Percentiles rank a stretch among this genome's conserved stretches.
Evolutionary conservation across 2,888 invertebrate genomes (phyloP).

Genomic region (Dryobota labecula): DNA sequence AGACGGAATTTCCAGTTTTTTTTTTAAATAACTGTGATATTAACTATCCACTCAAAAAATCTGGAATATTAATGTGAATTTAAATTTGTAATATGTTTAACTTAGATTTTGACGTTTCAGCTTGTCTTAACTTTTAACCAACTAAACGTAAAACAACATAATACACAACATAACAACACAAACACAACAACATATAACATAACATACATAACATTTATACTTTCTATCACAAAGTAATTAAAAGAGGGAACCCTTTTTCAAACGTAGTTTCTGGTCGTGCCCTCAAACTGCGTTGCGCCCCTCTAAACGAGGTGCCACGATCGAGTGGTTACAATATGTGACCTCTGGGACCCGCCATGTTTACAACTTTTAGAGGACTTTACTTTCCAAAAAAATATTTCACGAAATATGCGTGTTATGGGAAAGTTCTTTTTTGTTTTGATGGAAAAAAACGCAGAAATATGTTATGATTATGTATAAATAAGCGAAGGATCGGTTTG

Average conservation of each 20-base stretch:
- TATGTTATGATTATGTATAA: constrained; percentile 68
- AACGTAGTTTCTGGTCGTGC: constrained; percentile 27
- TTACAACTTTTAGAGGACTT: constrained; percentile 67
- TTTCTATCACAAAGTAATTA: not conserved
- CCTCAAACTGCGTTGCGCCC: constrained; percentile 40
- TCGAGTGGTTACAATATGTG: constrained; percentile 72
- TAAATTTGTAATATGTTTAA: too few relatives aligned
- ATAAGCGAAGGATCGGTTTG: constrained; percentile 61
- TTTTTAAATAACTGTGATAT: too few relatives aligned
- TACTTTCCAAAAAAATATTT: constrained; percentile 64
- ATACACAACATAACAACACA: too few relatives aligned
- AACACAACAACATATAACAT: too few relatives aligned
- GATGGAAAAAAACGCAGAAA: constrained; percentile 51
- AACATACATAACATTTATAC: not conserved
- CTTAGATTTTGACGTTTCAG: too few relatives aligned
- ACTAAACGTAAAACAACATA: too few relatives aligned
- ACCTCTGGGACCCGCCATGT: constrained; percentile 68
- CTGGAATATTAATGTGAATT: too few relatives aligned
- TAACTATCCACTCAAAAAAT: not conserved
- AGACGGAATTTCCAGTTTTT: not conserved
- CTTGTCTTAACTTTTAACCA: not conserved
- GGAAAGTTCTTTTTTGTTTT: constrained; percentile 66
- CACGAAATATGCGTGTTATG: constrained; percentile 67
- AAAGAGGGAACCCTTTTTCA: not conserved
- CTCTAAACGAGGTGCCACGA: constrained; percentile 70